These are phyloP conservation scores for Neopipo cinnamomea DNA, from an alignment of 2,113 vertebrate genomes.

Conservation along the genomic window DNA sequence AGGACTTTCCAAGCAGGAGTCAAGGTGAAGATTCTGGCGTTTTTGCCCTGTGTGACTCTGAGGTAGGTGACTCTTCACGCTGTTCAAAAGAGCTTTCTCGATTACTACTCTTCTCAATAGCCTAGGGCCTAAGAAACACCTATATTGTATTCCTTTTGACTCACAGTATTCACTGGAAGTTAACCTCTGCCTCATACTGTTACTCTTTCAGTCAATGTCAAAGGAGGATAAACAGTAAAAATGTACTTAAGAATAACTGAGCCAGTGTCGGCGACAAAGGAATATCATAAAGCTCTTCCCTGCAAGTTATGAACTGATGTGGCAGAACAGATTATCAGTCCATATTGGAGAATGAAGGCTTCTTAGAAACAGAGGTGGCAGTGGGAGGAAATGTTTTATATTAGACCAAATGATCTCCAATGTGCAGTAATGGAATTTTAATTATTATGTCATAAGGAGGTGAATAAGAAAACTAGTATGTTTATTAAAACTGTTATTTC, in stretches of 20 bases:
- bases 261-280: not conserved
- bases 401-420: not conserved
- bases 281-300: not conserved
- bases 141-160: not conserved
- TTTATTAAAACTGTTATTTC: not conserved
- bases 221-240: not conserved
- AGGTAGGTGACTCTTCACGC: not conserved
- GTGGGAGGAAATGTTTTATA: not conserved
- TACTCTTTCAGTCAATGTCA: not conserved
- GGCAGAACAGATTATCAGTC: not conserved
- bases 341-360: not conserved
- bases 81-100: not conserved
- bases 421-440: not conserved
- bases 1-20: not conserved
- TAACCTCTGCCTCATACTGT: not conserved
- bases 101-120: not conserved
- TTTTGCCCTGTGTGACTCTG: not conserved
- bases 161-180: not conserved
- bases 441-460: not conserved
- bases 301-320: not conserved
- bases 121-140: not conserved
- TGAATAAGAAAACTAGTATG: not conserved
- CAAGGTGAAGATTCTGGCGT: not conserved
- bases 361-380: not conserved
- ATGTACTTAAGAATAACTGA: not conserved